Percentiles rank a stretch among this genome's conserved stretches.
Conservation (phyloP, 2,113 vertebrate genomes). For the Rostratula benghalensis region DNA sequence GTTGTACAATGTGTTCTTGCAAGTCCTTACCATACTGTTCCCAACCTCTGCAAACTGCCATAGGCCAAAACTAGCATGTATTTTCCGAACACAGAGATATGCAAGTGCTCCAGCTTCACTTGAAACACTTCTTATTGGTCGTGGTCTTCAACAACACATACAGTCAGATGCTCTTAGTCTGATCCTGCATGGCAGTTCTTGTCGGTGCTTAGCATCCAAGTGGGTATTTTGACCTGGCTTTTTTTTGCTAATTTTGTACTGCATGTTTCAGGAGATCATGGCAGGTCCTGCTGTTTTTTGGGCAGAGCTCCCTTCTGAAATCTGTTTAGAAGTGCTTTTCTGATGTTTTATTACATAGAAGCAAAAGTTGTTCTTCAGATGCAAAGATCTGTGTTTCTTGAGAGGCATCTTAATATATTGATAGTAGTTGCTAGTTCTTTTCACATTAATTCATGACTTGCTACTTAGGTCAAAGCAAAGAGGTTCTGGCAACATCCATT, state of each 20-base stretch:
- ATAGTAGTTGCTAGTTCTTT: background rate
- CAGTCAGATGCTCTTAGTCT: background rate
- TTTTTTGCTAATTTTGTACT: background rate
- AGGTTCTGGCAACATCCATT: background rate
- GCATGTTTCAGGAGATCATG: background rate
- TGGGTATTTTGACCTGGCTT: background rate
- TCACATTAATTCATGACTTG: background rate
- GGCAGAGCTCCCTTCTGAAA: background rate
- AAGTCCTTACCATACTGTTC: background rate
- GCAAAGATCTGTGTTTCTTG: background rate
- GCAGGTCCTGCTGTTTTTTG: background rate
- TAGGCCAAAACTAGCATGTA: background rate
- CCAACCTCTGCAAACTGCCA: background rate
- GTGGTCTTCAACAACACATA: background rate
- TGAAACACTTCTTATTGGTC: background rate
- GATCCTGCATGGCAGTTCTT: background rate
- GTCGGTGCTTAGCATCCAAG: background rate
- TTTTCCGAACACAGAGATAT: background rate
- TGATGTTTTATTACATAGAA: background rate
- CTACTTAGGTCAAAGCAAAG: background rate
- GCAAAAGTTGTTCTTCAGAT: background rate
- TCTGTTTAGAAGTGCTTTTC: background rate
- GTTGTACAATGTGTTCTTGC: background rate
- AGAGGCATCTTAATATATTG: background rate
- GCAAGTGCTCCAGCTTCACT: background rate